phyloP scores from a whole-genome alignment of 23 tunicate species.

The Phallusia fumigata region DNA sequence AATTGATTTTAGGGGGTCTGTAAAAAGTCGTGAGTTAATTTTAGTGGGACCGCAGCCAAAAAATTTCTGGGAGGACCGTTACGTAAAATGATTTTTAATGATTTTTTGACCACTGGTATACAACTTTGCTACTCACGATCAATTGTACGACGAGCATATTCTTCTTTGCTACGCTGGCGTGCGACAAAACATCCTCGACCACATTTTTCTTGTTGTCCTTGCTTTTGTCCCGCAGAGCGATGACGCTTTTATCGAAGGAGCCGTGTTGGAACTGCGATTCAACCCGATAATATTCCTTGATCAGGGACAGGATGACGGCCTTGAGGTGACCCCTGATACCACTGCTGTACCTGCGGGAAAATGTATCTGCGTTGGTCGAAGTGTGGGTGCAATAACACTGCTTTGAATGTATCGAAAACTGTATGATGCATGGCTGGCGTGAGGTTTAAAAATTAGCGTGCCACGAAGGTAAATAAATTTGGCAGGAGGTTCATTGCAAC shows the following conservation, averaged over 20 bases:
- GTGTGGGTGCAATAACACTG: too few species aligned
- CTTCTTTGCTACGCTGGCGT: constrained; percentile 67
- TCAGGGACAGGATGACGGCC: constrained; percentile 54
- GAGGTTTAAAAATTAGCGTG: too few species aligned
- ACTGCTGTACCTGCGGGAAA: constrained; percentile 54
- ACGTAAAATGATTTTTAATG: too few species aligned
- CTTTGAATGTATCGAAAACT: too few species aligned
- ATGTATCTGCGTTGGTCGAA: neutral
- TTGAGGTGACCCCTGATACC: constrained; percentile 96
- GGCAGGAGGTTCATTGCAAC: too few species aligned
- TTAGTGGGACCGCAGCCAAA: too few species aligned
- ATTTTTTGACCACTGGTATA: too few species aligned
- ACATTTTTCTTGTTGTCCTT: constrained; percentile 65
- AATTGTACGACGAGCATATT: constrained; percentile 71
- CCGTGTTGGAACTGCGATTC: constrained; percentile 93
- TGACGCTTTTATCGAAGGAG: constrained; percentile 90
- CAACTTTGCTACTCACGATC: constrained; percentile 52
- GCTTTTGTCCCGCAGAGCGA: constrained; percentile 71
- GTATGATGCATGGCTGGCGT: too few species aligned
- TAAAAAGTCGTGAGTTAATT: too few species aligned
- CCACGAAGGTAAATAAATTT: too few species aligned
- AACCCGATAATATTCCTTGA: constrained; percentile 80
- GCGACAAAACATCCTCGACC: constrained; percentile 86
- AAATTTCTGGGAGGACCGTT: too few species aligned
- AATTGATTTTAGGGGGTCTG: too few species aligned